Conservation (phyloP, 2,113 vertebrate genomes). For the Narcine bancroftii region DNA sequence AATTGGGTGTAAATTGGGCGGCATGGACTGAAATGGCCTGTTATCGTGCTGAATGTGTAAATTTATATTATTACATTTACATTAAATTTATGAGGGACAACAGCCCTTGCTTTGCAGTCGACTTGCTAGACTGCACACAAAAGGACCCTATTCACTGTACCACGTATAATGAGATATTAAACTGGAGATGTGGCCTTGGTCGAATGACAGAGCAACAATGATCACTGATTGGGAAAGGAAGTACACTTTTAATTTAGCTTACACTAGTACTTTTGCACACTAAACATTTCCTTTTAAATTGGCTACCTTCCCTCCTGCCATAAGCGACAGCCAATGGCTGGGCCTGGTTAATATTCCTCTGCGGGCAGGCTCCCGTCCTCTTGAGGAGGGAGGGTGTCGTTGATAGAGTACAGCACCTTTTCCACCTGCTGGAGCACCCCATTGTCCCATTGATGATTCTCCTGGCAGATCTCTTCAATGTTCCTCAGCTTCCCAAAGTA, state of each 20-base stretch:
- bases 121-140: no score
- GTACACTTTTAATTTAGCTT: slow-evolving; percentile 27
- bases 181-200: no score
- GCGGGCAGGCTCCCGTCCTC: neutral
- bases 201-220: neutral
- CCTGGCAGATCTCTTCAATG: slow-evolving; percentile 24
- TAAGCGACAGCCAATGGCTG: neutral
- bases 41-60: no score
- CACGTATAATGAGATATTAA: no score
- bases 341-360: neutral
- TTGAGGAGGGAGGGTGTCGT: neutral
- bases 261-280: neutral
- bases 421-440: neutral
- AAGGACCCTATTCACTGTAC: no score
- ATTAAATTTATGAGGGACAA: no score
- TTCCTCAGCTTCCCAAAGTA: slow-evolving; percentile 27
- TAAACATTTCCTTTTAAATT: neutral
- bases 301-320: no score
- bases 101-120: no score
- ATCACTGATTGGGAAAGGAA: neutral
- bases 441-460: neutral
- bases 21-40: no score
- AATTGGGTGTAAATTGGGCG: no score
- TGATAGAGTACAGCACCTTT: slow-evolving; percentile 15
- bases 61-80: no score